Evolutionary conservation across 2,797 vertebrate species (phyloP).

Genomic region (Chrosomus eos): DNA sequence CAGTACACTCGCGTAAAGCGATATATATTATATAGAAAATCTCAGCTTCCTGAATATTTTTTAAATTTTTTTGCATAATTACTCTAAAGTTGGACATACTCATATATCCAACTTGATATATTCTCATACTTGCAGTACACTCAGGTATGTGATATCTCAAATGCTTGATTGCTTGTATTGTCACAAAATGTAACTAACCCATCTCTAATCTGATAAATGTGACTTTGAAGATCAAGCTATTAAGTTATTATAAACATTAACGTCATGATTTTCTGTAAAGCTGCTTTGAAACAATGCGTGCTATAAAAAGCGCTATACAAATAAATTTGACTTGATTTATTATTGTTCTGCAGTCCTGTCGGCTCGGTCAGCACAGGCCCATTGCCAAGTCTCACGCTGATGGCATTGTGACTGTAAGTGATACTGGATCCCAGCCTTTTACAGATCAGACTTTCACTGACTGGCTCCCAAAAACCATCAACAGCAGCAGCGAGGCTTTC

Average conservation of each 20-base stretch:
- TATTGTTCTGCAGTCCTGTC: conserved; percentile 83
- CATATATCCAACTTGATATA: background rate
- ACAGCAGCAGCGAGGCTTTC: conserved; percentile 89
- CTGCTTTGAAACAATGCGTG: background rate
- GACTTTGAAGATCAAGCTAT: background rate
- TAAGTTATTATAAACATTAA: background rate
- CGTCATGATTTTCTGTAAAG: background rate
- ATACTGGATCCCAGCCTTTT: conserved; percentile 86
- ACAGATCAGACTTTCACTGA: conserved; percentile 92
- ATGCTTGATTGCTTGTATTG: background rate
- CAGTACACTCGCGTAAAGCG: too few species aligned
- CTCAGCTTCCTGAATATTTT: background rate
- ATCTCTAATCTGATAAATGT: background rate
- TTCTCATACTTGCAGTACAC: background rate
- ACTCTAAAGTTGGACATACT: too few species aligned
- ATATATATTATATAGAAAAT: background rate
- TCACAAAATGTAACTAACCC: background rate
- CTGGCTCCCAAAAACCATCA: conserved; percentile 91
- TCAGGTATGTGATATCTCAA: too few species aligned
- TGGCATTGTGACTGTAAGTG: conserved; percentile 92
- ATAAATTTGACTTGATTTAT: background rate
- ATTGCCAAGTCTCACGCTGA: conserved; percentile 94
- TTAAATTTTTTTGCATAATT: too few species aligned
- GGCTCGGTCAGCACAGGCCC: conserved; percentile 95
- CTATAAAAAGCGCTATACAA: background rate